Evolutionary conservation across 2,113 vertebrate genomes (phyloP), one percentile per base, ranked within the genome.

Genomic region (Zingel zingel): DNA sequence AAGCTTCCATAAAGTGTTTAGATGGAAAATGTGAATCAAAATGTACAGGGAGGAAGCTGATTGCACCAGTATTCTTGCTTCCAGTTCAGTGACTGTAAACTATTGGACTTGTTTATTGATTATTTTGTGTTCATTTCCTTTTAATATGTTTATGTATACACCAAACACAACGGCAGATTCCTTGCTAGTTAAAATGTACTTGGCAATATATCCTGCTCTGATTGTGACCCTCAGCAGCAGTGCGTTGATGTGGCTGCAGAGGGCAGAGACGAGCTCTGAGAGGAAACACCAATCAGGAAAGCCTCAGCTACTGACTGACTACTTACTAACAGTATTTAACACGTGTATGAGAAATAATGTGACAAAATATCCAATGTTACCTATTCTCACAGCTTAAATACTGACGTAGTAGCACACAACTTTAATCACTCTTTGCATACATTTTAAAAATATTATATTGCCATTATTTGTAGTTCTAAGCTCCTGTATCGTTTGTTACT

Each of bases 261-360:
- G 85, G 88, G 90, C 90, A 88, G 81, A 74, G 3, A 19, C 0
- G 71, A 87, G 74, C 87, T 87, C 67, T 63, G 50, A 56, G 11
- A 76, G 18, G 33, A 62, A 66, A 12, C 16, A 43, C 19, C 0
- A 16, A 63, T 16, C 30, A 14, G 54, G 7, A 27, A 4, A 69
- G 9, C 16, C 2, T 36, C 43, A 25, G 5, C 23, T 3, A 21
- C 36, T 27, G 3, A 70, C n/a, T 14, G 21, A 13, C 9, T 36
- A 14, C 15, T 30, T 36, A 19, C 15, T 30, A n/a, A 43, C 9
- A 58, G 18, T 13, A 63, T 51, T 13, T 30, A 23, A 45, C 5
- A 14, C 0, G 14, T 51, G 23, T 30, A 25, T 53, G 36, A 70
- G 30, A 77, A 74, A 36, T 61, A 59, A 68, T 64, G 43, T 39